These are phyloP conservation scores for Dendrophyllia cribrosa DNA, from an alignment of 64 coral and sea anemone genomes.

Conservation along the genomic window DNA sequence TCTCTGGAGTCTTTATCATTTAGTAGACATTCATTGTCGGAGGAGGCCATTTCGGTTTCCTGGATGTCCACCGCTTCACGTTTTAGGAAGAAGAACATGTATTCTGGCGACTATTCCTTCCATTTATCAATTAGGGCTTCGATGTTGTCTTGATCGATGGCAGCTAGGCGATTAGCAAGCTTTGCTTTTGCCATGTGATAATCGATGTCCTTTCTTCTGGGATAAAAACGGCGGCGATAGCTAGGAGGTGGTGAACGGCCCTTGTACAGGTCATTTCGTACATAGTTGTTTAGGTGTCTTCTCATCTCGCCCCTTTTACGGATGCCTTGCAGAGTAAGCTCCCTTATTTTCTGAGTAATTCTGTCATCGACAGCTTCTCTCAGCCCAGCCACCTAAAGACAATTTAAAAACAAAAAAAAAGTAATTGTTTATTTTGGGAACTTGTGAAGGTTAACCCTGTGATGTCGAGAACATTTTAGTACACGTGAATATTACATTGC, in stretches of 20 bases:
- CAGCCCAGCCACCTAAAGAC: neutral
- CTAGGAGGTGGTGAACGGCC: neutral
- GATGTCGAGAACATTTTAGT: too few relatives aligned
- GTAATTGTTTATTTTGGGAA: too few relatives aligned
- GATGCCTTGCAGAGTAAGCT: slow-evolving; percentile 21
- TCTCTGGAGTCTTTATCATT: too few relatives aligned
- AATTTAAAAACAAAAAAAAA: too few relatives aligned
- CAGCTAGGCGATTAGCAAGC: slow-evolving; percentile 12
- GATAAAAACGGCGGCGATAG: slow-evolving; percentile 22
- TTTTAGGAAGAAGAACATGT: too few relatives aligned
- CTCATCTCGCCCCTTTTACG: slow-evolving; percentile 37
- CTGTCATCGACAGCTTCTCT: neutral
- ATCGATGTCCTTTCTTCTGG: slow-evolving; percentile 23
- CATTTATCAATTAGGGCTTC: neutral
- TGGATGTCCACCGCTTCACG: too few relatives aligned
- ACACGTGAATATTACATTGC: too few relatives aligned
- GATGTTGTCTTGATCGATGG: slow-evolving; percentile 48
- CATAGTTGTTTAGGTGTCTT: slow-evolving; percentile 36
- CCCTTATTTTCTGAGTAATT: neutral
- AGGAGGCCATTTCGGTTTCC: too few relatives aligned
- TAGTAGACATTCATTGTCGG: too few relatives aligned
- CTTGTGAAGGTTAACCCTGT: too few relatives aligned
- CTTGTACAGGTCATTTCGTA: slow-evolving; percentile 16
- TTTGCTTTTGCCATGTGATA: slow-evolving; percentile 43
- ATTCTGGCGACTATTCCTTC: neutral